These are phyloP conservation scores for Dysidea cf. avara DNA, from an alignment of 37 sponge, comb jelly and placozoan genomes.

Conservation along the genomic window DNA sequence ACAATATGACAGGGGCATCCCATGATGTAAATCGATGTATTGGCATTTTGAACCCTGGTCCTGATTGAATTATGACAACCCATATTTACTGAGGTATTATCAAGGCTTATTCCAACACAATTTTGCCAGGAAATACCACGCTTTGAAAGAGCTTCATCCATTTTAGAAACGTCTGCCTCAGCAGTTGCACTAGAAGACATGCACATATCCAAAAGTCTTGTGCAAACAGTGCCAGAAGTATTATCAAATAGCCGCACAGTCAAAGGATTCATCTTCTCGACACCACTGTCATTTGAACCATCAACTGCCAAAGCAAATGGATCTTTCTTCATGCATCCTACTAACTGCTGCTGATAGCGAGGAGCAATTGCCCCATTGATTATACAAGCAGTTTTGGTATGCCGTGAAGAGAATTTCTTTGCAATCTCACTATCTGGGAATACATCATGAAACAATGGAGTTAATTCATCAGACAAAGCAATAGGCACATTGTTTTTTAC, in stretches of 20 bases:
- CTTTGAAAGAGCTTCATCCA: conserved; percentile 46
- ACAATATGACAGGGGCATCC: conserved; percentile 56
- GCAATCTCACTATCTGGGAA: conserved; percentile 50
- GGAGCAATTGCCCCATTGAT: conserved; percentile 47
- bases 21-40: conserved; percentile 16
- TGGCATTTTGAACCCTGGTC: conserved; percentile 20
- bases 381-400: conserved; percentile 54
- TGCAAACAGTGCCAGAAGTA: conserved; percentile 19
- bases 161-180: conserved; percentile 35
- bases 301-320: conserved; percentile 40
- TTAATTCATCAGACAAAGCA: conserved; percentile 33
- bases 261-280: conserved; percentile 46
- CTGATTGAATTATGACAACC: no score
- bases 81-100: no score
- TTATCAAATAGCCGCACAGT: conserved; percentile 36
- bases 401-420: conserved; percentile 31
- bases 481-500: conserved; percentile 41
- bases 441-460: conserved; percentile 33
- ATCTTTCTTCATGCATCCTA: conserved; percentile 19
- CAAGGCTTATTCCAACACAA: conserved; percentile 41
- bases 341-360: conserved; percentile 6
- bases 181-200: no score
- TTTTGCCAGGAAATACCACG: conserved; percentile 33
- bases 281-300: conserved; percentile 37
- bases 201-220: conserved; percentile 36